Conservation (phyloP, 2,888 invertebrate genomes). For the Lysandra coridon region DNA sequence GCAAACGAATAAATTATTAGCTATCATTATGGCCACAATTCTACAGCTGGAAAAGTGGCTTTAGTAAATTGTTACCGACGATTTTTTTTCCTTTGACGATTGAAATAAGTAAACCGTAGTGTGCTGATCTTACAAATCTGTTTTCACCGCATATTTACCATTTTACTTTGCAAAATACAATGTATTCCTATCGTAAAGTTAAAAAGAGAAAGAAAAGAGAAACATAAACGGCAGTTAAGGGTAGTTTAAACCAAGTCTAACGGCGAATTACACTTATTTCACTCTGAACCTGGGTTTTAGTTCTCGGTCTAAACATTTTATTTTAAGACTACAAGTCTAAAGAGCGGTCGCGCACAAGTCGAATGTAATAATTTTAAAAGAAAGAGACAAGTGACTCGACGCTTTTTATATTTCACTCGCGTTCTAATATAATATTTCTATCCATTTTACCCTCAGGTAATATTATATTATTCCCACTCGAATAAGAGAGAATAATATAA, state of each 20-base stretch:
- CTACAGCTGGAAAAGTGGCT: background rate
- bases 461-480: too few species aligned
- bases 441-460: too few species aligned
- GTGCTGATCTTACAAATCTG: constrained; percentile 23
- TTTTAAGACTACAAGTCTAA: background rate
- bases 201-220: background rate
- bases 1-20: background rate
- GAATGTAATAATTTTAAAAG: background rate
- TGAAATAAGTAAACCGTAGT: constrained; percentile 21
- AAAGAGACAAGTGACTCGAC: background rate
- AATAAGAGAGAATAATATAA: too few species aligned
- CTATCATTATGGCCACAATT: background rate
- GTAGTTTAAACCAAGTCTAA: background rate
- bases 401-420: too few species aligned
- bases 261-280: background rate
- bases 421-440: too few species aligned
- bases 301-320: background rate
- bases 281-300: background rate
- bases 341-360: background rate
- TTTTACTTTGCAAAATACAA: background rate
- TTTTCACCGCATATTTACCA: constrained; percentile 30
- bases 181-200: constrained; percentile 3
- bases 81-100: background rate
- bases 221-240: background rate
- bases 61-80: background rate